Conservation (phyloP, 2,113 vertebrate species). For the Ictidomys tridecemlineatus region DNA sequence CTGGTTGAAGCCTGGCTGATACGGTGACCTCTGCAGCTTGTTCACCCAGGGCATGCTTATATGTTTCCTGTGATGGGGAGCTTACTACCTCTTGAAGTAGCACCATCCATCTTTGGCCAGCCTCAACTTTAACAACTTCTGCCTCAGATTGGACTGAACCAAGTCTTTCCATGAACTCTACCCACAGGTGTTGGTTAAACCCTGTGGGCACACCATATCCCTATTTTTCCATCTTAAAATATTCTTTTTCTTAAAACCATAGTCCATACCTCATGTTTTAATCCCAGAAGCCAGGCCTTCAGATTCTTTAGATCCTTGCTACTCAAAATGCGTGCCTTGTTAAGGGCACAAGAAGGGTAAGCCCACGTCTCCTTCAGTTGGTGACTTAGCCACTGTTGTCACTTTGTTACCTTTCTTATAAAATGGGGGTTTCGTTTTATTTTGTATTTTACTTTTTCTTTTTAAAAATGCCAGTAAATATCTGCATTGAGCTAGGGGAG, state of each 20-base stretch:
- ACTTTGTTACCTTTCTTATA: not conserved
- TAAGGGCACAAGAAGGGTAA: not conserved
- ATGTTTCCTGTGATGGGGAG: not conserved
- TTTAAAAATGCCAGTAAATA: not conserved
- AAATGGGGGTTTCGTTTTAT: slow-evolving; percentile 1
- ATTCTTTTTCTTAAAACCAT: not conserved
- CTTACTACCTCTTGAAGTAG: not conserved
- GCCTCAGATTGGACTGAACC: not conserved
- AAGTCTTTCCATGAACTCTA: not conserved
- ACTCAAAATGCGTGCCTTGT: not conserved
- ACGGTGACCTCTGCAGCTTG: not conserved
- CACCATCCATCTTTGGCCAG: not conserved
- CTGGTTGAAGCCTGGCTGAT: not conserved
- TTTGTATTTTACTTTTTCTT: not conserved
- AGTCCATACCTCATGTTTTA: not conserved
- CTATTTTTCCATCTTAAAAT: not conserved
- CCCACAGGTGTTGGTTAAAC: not conserved
- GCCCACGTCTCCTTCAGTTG: not conserved
- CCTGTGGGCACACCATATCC: not conserved
- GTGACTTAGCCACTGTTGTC: not conserved
- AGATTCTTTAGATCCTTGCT: not conserved
- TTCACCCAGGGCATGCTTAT: not conserved
- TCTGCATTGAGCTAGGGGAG: not conserved
- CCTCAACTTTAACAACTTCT: not conserved
- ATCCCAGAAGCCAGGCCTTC: not conserved